Evolutionary conservation across 2,113 vertebrate species (phyloP).

Genomic region (Leptodactylus fuscus): DNA sequence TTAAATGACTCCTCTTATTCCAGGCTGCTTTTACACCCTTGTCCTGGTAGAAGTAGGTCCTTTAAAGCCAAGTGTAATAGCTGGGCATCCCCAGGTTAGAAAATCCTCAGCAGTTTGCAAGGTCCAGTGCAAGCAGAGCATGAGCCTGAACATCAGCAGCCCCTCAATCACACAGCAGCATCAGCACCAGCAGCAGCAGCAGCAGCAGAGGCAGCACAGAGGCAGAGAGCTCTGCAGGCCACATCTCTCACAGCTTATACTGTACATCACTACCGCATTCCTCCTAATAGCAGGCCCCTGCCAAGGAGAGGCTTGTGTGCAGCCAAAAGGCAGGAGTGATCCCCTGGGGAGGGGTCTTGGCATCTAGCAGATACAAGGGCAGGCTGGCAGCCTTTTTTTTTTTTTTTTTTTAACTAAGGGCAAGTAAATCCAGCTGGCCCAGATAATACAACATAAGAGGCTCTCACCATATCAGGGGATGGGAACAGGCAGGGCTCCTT

Average conservation of each 20-base stretch:
- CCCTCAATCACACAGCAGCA: conserved; percentile 25
- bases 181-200: conserved; percentile 61
- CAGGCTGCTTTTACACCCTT: neutral
- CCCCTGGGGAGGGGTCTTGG: neutral
- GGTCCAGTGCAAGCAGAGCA: conserved; percentile 61
- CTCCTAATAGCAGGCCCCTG: conserved; percentile 78
- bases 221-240: conserved; percentile 72
- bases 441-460: conserved; percentile 12
- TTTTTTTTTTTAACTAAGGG: neutral
- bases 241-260: conserved; percentile 77
- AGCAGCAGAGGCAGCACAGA: conserved; percentile 66
- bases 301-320: conserved; percentile 59
- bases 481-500: neutral
- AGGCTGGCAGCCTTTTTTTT: conserved; percentile 14
- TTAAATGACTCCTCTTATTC: conserved; percentile 61
- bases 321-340: conserved; percentile 23
- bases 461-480: neutral
- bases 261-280: conserved; percentile 84
- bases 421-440: conserved; percentile 40
- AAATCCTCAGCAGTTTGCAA: conserved; percentile 73
- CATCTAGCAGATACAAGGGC: conserved; percentile 34
- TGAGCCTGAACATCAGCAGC: conserved; percentile 60
- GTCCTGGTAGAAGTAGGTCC: conserved; percentile 63
- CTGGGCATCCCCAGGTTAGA: conserved; percentile 72
- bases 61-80: conserved; percentile 51